phyloP scores from a whole-genome alignment of 2,888 invertebrate genomes.

The Piscicola geometra region DNA sequence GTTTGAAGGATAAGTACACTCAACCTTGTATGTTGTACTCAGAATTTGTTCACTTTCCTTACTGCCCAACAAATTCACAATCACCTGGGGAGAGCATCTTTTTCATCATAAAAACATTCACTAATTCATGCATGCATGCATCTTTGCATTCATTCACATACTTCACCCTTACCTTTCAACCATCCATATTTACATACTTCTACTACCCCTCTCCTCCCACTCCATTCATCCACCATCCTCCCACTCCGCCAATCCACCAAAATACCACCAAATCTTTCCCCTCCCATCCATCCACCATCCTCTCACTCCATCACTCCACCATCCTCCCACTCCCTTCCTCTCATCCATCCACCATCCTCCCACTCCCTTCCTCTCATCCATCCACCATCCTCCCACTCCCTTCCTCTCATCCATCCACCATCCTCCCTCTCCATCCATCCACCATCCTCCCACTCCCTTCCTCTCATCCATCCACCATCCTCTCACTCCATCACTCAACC shows the following conservation, averaged over 20 bases:
- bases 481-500: too few relatives aligned
- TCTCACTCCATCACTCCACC: conserved; percentile 96
- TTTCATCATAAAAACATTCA: too few relatives aligned
- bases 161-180: too few relatives aligned
- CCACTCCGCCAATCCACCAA: too few relatives aligned
- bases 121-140: too few relatives aligned
- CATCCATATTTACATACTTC: too few relatives aligned
- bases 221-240: too few relatives aligned
- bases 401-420: conserved; percentile 38
- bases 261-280: too few relatives aligned
- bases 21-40: conserved; percentile 64
- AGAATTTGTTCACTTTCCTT: conserved; percentile 96
- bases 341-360: conserved; percentile 65
- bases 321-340: conserved; percentile 83
- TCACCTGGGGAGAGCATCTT: too few relatives aligned
- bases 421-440: conserved; percentile 99
- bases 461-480: conserved; percentile 71
- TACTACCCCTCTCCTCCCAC: too few relatives aligned
- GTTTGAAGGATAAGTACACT: neutral
- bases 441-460: conserved; percentile 76
- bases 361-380: too few relatives aligned
- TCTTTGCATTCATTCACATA: neutral
- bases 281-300: conserved; percentile 56
- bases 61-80: conserved; percentile 82
- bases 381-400: too few relatives aligned